phyloP scores from a whole-genome alignment of 53 echinoderm and acorn worm genomes.

The Holothuria scabra region DNA sequence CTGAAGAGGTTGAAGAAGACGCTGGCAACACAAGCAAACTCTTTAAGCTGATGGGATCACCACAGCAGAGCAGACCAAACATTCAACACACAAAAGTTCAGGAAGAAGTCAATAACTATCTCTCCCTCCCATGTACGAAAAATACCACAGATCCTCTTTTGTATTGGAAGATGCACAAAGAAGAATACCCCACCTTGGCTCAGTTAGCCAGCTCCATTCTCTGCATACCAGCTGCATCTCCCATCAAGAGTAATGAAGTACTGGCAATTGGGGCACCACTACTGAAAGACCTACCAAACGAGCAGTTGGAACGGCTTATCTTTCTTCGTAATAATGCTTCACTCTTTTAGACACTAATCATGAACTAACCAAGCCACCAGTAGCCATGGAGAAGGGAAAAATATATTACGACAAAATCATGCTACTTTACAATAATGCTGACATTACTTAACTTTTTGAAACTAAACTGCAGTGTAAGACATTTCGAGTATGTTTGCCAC shows the following conservation, averaged over 20 bases:
- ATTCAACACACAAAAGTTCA: constrained; percentile 25
- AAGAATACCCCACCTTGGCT: constrained; percentile 40
- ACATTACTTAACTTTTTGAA: too few relatives aligned
- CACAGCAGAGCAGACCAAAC: constrained; percentile 36
- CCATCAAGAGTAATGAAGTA: background rate
- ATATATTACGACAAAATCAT: too few relatives aligned
- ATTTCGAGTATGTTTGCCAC: too few relatives aligned
- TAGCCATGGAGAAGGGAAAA: too few relatives aligned
- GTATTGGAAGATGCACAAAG: constrained; percentile 43
- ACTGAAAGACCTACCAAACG: constrained; percentile 1
- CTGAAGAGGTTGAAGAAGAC: constrained; percentile 27
- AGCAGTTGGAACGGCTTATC: constrained; percentile 6
- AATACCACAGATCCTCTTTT: constrained; percentile 35
- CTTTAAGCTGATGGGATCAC: constrained; percentile 52
- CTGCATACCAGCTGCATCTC: constrained; percentile 51
- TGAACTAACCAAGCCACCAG: too few relatives aligned
- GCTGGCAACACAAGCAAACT: constrained; percentile 48
- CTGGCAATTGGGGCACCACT: background rate
- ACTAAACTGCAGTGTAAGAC: too few relatives aligned
- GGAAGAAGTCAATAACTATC: constrained; percentile 51
- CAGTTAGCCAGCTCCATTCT: constrained; percentile 35
- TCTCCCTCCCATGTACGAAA: constrained; percentile 34
- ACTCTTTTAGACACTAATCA: background rate
- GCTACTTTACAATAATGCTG: too few relatives aligned
- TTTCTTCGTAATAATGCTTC: constrained; percentile 29